Conservation (phyloP, 2,888 invertebrate species). For the Drosophila barbarae region DNA sequence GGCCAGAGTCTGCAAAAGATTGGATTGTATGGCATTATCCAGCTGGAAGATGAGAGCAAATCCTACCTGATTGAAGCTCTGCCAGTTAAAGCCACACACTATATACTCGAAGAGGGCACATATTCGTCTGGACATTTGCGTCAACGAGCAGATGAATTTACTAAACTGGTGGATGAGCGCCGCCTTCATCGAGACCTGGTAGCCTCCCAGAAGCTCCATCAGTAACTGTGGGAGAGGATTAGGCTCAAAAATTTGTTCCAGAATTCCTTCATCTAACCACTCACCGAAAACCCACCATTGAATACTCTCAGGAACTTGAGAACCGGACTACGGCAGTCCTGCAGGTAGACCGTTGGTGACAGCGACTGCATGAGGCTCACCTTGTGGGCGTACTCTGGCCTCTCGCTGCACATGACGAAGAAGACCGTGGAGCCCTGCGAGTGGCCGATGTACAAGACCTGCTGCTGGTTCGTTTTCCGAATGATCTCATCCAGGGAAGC, state of each 20-base stretch:
- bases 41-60: neutral
- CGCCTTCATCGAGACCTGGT: conserved; percentile 21
- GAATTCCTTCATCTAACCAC: neutral
- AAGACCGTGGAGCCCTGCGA: conserved; percentile 54
- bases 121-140: conserved; percentile 3
- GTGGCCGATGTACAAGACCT: conserved; percentile 54
- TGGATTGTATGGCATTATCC: neutral
- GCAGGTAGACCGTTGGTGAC: conserved; percentile 51
- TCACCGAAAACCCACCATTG: conserved; percentile 31
- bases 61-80: conserved; percentile 35
- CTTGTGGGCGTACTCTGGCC: conserved; percentile 30
- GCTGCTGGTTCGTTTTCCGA: neutral
- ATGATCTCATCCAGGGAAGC: conserved; percentile 38
- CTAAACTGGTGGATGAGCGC: conserved; percentile 30
- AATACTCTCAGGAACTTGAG: conserved; percentile 40
- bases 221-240: conserved; percentile 25
- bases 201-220: conserved; percentile 43
- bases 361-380: conserved; percentile 52
- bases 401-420: conserved; percentile 53
- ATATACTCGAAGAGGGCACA: conserved; percentile 51
- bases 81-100: conserved; percentile 52
- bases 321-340: conserved; percentile 38
- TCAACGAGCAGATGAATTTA: conserved; percentile 27
- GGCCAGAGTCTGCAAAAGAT: conserved; percentile 80
- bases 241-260: neutral